These are phyloP conservation scores for Agrotis puta DNA, from an alignment of 2,888 invertebrate species.

Conservation along the genomic window DNA sequence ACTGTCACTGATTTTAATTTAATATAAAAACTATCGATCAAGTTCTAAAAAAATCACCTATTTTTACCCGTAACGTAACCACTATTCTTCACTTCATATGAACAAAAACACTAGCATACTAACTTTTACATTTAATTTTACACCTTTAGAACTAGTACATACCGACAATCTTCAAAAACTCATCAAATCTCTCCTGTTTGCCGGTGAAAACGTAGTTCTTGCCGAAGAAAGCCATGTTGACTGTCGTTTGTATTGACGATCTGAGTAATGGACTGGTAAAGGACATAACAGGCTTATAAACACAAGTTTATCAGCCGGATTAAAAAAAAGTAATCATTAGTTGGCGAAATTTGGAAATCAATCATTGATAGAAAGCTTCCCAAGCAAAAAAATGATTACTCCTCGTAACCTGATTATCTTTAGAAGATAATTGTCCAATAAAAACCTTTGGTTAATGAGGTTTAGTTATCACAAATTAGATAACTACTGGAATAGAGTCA, in stretches of 20 bases:
- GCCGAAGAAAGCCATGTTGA: slow-evolving; percentile 71
- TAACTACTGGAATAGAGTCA: too few species aligned
- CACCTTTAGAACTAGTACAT: slow-evolving; percentile 34
- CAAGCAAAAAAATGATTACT: too few species aligned
- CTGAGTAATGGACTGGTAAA: neutral
- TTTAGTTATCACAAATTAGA: too few species aligned
- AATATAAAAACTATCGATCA: too few species aligned
- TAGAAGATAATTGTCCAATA: too few species aligned
- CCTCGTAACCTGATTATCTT: too few species aligned
- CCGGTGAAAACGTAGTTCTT: slow-evolving; percentile 66
- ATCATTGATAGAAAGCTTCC: too few species aligned
- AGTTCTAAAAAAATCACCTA: neutral
- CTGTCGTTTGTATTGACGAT: neutral
- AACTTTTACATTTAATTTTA: neutral
- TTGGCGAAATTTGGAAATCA: too few species aligned
- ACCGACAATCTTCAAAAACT: slow-evolving; percentile 69
- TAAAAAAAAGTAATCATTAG: neutral
- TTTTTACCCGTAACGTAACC: neutral
- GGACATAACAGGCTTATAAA: slow-evolving; percentile 20
- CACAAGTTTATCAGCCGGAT: slow-evolving; percentile 14
- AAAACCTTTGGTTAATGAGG: too few species aligned
- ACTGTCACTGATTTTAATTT: neutral
- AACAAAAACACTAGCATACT: too few species aligned
- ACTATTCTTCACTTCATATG: too few species aligned
- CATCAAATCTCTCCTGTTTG: slow-evolving; percentile 72